Base-by-base conservation (phyloP, 2,888 invertebrate species). In the Melieria picta region DNA sequence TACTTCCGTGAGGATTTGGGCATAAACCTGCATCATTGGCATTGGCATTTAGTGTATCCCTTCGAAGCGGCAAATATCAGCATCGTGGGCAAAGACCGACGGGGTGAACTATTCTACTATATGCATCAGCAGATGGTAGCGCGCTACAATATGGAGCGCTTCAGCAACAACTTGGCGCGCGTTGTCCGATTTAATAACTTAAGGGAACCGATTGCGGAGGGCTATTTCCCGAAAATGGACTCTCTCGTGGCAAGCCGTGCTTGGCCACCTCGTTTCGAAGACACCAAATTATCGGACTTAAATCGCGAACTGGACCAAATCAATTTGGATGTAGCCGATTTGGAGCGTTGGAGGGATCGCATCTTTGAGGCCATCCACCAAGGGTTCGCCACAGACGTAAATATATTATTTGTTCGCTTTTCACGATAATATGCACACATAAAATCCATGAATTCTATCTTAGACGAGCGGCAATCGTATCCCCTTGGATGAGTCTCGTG, bases 151-250 rank as follows among this genome's bases (percentile, higher is more conserved):
- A 85, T 89, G 74, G 95, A 94, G 83, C 90, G 95, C 4, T 85
- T 94, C 75, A 92, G 92, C 83, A 94, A 94, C 84, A 89, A 89
- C 5, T 82, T 95, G 79, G 82, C 88, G 0, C 90, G 93, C 0
- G 91, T 91, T 3, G 87, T 87, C 45, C 90, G 92, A 0, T 90
- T 89, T 77, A 90, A 89, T 76, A 90, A 94, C 83, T 90, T 93
- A 85, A 88, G 91, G 1, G 89, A 90, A 4, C 91, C 93, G 11
- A 93, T 95, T 76, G 84, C 85, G 0, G 94, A 95, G 83, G 95
- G 91, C 0, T 95, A 95, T 85, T 95, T 94, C 88, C 93, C 94
- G 5, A 95, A 95, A 86, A 87, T 95, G 82, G 93, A 94, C 86
- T 93, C 93, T 2, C 88, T 92, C 76, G 92, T 94, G 5, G 90